phyloP scores from a whole-genome alignment of 2,888 invertebrate species.

The Ligdia adustata region DNA sequence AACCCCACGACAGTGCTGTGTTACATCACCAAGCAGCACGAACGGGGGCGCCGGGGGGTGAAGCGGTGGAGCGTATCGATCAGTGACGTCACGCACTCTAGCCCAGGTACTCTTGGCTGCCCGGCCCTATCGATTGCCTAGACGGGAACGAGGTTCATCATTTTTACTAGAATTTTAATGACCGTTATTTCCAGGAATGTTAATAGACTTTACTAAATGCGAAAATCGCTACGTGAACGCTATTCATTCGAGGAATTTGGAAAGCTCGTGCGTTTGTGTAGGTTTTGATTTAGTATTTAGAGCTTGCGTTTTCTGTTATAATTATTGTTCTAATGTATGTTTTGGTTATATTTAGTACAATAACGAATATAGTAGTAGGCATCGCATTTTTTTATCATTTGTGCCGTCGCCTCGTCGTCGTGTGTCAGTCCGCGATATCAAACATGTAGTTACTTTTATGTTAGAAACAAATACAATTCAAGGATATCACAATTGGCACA shows the following conservation, averaged over 20 bases:
- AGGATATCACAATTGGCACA: not conserved
- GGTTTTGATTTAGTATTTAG: too few relatives aligned
- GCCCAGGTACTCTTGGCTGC: conserved; percentile 35
- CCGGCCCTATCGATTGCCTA: conserved; percentile 28
- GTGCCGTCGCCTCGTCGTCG: not conserved
- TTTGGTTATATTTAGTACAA: too few relatives aligned
- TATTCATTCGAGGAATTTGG: conserved; percentile 19
- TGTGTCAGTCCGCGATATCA: too few relatives aligned
- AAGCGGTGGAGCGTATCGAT: conserved; percentile 50
- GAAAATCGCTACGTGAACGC: conserved; percentile 18
- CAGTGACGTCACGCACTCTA: conserved; percentile 53
- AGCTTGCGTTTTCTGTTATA: too few relatives aligned
- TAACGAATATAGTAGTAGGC: too few relatives aligned
- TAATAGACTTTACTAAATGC: too few relatives aligned
- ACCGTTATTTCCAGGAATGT: conserved; percentile 23
- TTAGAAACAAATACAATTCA: too few relatives aligned
- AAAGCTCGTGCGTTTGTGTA: conserved; percentile 7
- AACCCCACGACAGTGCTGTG: conserved; percentile 44
- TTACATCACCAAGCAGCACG: conserved; percentile 52
- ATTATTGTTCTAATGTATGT: too few relatives aligned
- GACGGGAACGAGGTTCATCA: conserved; percentile 3
- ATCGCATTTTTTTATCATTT: not conserved
- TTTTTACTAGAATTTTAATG: conserved; percentile 30
- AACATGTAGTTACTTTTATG: too few relatives aligned
- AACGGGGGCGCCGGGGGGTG: conserved; percentile 16